These are phyloP conservation scores for Todiramphus saurophagus DNA, from an alignment of 2,113 vertebrate species.

Conservation along the genomic window DNA sequence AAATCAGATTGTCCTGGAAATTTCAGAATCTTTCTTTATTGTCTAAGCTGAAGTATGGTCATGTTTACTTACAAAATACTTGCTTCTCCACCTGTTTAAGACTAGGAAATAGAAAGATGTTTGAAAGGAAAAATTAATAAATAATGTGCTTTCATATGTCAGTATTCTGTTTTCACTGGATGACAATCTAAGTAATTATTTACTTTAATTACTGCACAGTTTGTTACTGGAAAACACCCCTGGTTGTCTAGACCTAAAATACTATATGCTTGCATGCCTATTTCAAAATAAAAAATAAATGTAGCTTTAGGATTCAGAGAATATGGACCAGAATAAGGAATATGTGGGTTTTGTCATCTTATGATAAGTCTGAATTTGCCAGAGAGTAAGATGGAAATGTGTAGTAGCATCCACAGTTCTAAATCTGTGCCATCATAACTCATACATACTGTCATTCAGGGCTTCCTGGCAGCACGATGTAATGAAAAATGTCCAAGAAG, in stretches of 20 bases:
- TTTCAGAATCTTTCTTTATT: neutral
- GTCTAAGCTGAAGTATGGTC: neutral
- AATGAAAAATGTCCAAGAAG: slow-evolving; percentile 39
- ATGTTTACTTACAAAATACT: neutral
- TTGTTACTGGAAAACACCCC: neutral
- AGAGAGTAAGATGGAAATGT: neutral
- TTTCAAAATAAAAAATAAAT: neutral
- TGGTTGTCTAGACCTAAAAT: neutral
- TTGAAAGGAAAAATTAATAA: neutral
- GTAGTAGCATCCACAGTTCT: neutral
- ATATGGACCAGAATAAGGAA: neutral
- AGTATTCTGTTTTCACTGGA: neutral
- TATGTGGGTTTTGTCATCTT: neutral
- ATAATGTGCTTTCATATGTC: neutral
- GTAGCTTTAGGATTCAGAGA: neutral
- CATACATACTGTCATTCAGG: neutral
- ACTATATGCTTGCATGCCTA: neutral
- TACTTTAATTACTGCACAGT: neutral
- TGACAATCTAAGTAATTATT: neutral
- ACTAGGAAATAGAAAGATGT: neutral
- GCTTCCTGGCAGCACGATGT: neutral
- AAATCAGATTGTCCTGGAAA: neutral
- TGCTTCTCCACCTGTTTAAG: neutral
- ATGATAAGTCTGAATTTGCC: neutral
- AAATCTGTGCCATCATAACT: neutral